Base-by-base conservation (phyloP, 2,888 invertebrate genomes). In the Torymus tubicola region DNA sequence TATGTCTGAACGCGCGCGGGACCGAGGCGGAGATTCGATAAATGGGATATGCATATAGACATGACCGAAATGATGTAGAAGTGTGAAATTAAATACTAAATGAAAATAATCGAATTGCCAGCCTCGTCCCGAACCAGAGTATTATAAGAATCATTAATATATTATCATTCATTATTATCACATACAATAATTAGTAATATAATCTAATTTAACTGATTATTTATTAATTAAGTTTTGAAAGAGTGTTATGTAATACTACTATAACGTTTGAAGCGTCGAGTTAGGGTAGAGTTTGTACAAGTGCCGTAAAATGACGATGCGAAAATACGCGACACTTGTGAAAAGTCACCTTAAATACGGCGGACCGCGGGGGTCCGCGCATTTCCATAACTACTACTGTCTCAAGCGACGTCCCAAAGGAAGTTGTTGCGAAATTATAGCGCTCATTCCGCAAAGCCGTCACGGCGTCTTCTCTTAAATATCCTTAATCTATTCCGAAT, bases 131-230 rank as follows among this genome's bases (percentile, higher is more conserved):
- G 84, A 85, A 84, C 86, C 86, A 88, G 88, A 90, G 90, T 90
- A 90, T 90, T 90, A 89, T 90, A 90, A 89, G 90, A 90, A 90
- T 90, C 90, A 90, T 89, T 90, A 91, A 90, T 90, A 90, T 90
- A 89, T 91, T 90, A 89, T 89, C 88, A 89, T 89, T 89, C 89
- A 90, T 90, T 87, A 90, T 88, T 90, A 90, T 89, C 88, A 85
- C 87, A 88, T 87, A 87, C 89, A 89, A 89, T 89, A 88, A 89
- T 89, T 89, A 90, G 88, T 89, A 87, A 88, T 88, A 86, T 90
- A 90, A 89, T 88, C 88, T 91, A 90, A 90, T 90, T 91, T 90
- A 90, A 90, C 87, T 87, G 87, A 90, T 90, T 91, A 90, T 91
- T 90, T 91, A 90, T 90, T 89, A 88, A 90, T 88, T 90, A 90